phyloP scores from a whole-genome alignment of 2,797 vertebrate species.

The Thunnus albacares region DNA sequence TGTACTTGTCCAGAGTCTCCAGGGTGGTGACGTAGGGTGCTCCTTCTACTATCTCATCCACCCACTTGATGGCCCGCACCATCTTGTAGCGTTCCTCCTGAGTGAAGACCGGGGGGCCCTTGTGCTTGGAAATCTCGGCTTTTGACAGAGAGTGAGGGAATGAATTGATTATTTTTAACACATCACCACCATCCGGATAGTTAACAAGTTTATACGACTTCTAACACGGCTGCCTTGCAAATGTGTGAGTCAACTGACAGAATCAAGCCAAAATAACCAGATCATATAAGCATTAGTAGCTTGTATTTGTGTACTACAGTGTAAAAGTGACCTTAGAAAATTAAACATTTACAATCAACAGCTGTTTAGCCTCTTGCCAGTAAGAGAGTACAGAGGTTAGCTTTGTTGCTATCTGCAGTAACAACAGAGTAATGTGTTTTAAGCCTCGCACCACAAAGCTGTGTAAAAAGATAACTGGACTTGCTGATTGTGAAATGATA shows the following conservation, averaged over 20 bases:
- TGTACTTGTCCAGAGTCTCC: constrained; percentile 94
- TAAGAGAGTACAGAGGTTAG: not conserved
- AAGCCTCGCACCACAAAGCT: not conserved
- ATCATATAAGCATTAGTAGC: not conserved
- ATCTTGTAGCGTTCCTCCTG: constrained; percentile 97
- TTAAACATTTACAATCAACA: not conserved
- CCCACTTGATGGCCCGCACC: constrained; percentile 98
- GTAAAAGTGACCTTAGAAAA: not conserved
- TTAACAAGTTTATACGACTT: not conserved
- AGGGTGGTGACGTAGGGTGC: constrained; percentile 97
- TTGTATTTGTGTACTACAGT: not conserved
- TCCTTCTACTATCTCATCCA: constrained; percentile 96
- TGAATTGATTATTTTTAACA: not conserved
- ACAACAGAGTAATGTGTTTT: not conserved
- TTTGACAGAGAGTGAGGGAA: not conserved
- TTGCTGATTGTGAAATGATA: not conserved
- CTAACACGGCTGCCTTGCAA: not conserved
- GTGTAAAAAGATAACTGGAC: constrained; percentile 1
- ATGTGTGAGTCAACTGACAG: not conserved
- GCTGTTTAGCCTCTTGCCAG: not conserved
- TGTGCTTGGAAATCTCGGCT: constrained; percentile 98
- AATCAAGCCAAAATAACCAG: not conserved
- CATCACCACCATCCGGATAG: not conserved
- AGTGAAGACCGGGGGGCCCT: constrained; percentile 97
- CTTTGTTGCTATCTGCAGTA: not conserved